Evolutionary conservation across 2,888 invertebrate genomes (phyloP).

Genomic region (Aphrophora alni): DNA sequence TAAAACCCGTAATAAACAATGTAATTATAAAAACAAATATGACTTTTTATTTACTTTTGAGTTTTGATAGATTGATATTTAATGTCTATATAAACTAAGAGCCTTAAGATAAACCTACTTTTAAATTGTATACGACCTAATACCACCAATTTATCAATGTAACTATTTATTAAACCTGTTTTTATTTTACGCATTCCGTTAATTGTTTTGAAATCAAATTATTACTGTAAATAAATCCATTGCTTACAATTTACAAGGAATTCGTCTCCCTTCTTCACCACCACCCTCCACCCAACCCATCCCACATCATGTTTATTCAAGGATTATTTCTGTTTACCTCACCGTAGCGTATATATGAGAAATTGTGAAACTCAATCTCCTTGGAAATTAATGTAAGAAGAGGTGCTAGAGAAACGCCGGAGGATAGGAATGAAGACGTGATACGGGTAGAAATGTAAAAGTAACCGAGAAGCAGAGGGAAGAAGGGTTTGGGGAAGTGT

Average conservation of each 20-base stretch:
- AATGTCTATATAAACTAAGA: no score
- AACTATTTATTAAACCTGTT: no score
- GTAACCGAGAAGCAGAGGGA: neutral
- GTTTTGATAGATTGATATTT: no score
- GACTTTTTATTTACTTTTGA: no score
- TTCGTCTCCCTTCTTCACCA: neutral
- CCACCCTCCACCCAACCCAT: neutral
- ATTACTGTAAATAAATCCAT: neutral
- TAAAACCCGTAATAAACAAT: no score
- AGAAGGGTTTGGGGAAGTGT: neutral
- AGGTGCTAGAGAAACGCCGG: conserved; percentile 6
- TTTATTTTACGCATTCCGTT: no score
- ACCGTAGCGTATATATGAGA: neutral
- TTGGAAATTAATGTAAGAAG: conserved; percentile 9
- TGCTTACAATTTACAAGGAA: neutral
- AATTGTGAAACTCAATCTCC: conserved; percentile 2
- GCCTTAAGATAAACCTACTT: no score
- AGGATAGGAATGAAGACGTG: neutral
- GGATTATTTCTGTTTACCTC: conserved; percentile 2
- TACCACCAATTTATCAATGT: no score
- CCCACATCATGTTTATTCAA: neutral
- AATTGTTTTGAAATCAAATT: neutral
- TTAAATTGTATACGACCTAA: no score
- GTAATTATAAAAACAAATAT: no score
- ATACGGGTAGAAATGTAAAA: conserved; percentile 2